Conservation (phyloP, 2,797 vertebrate genomes). For the Neosilurus hyrtlii region DNA sequence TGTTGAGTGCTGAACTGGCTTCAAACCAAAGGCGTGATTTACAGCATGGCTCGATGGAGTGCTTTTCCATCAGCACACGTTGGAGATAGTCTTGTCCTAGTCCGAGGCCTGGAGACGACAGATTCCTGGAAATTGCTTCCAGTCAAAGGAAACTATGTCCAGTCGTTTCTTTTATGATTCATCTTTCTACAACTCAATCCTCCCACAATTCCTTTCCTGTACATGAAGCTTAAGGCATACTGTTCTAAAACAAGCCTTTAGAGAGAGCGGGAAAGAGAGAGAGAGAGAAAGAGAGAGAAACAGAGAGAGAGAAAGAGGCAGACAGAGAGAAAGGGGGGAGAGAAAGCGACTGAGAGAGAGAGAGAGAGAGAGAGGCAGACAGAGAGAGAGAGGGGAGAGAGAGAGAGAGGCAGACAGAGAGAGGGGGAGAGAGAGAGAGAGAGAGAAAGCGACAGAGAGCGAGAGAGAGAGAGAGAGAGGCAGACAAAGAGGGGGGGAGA, state of each 20-base stretch:
- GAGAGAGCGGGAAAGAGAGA: too few species aligned
- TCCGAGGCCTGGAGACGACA: background rate
- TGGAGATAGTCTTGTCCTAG: background rate
- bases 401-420: too few species aligned
- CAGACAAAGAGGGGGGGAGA: too few species aligned
- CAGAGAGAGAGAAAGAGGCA: too few species aligned
- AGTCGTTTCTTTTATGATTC: background rate
- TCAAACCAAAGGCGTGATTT: slow-evolving; percentile 3
- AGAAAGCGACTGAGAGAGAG: too few species aligned
- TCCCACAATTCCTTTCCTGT: background rate
- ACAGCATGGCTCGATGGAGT: background rate
- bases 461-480: too few species aligned
- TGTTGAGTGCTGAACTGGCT: background rate
- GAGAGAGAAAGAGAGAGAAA: too few species aligned
- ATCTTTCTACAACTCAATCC: slow-evolving; percentile 1
- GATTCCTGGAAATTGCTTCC: background rate
- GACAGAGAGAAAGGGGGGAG: too few species aligned
- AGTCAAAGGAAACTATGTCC: background rate
- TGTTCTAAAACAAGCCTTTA: background rate
- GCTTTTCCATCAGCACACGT: background rate
- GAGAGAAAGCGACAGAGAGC: background rate
- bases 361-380: too few species aligned
- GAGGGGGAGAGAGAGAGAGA: background rate
- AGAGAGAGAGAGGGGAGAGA: too few species aligned
- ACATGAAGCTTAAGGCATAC: background rate